These are phyloP conservation scores for Troides oblongomaculatus DNA, from an alignment of 2,888 invertebrate genomes.

Conservation along the genomic window DNA sequence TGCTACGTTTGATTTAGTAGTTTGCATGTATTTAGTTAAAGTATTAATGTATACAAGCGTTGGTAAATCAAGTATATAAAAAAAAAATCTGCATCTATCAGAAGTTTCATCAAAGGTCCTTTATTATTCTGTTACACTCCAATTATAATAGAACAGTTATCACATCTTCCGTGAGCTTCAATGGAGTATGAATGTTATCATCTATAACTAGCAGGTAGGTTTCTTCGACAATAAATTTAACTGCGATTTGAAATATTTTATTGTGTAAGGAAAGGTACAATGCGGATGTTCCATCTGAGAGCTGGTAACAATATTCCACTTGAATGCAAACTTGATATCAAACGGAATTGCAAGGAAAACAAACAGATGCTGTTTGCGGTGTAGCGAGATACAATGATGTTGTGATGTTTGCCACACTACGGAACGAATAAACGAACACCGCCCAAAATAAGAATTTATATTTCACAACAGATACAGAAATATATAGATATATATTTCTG, in stretches of 20 bases:
- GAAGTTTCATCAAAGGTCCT: no score
- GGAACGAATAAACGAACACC: not conserved
- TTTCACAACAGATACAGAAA: no score
- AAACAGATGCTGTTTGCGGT: slow-evolving; percentile 13
- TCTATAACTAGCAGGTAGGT: no score
- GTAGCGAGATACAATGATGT: slow-evolving; percentile 2
- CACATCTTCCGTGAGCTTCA: no score
- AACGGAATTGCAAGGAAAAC: slow-evolving; percentile 15
- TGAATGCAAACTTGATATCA: slow-evolving; percentile 12
- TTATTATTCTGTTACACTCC: no score
- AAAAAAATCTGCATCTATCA: no score
- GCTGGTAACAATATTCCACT: not conserved
- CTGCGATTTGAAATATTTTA: not conserved
- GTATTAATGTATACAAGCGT: no score
- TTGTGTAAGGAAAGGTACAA: not conserved
- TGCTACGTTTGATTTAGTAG: no score
- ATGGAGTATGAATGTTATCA: no score
- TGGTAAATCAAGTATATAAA: no score
- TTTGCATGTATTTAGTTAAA: no score
- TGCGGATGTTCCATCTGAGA: not conserved
- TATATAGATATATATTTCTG: not conserved
- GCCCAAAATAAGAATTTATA: not conserved
- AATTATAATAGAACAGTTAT: no score
- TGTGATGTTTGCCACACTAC: not conserved
- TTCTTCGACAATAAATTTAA: not conserved